Evolutionary conservation across 2,888 invertebrate species (phyloP).

Genomic region (Gymnocheta viridis): DNA sequence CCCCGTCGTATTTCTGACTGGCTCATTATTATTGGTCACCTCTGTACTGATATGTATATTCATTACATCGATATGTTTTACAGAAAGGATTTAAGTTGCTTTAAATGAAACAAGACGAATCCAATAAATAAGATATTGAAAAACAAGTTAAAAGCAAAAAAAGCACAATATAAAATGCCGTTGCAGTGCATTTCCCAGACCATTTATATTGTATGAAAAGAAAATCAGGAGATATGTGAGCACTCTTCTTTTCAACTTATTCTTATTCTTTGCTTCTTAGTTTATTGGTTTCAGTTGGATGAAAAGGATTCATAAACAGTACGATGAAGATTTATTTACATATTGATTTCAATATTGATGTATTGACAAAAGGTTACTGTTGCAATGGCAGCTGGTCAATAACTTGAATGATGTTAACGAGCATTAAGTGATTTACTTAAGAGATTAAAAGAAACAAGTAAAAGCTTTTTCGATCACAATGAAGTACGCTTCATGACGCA

Average conservation of each 20-base stretch:
- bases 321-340: constrained; percentile 31
- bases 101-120: constrained; percentile 24
- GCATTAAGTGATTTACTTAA: constrained; percentile 19
- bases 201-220: background rate
- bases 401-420: constrained; percentile 26
- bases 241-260: background rate
- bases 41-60: constrained; percentile 5
- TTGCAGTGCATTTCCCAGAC: constrained; percentile 36
- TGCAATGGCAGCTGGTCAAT: constrained; percentile 36
- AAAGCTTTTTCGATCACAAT: background rate
- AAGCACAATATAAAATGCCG: constrained; percentile 7
- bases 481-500: background rate
- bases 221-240: background rate
- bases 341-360: constrained; percentile 20
- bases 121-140: constrained; percentile 33
- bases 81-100: constrained; percentile 36
- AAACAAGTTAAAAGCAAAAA: background rate
- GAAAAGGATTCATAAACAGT: constrained; percentile 41
- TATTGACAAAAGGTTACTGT: constrained; percentile 13
- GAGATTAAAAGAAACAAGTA: background rate
- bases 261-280: background rate
- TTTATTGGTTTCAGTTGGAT: constrained; percentile 33
- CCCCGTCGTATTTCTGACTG: no score
- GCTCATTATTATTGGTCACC: background rate
- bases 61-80: background rate